These are phyloP conservation scores for Zootermopsis nevadensis DNA, from an alignment of 2,888 invertebrate species.

Conservation along the genomic window DNA sequence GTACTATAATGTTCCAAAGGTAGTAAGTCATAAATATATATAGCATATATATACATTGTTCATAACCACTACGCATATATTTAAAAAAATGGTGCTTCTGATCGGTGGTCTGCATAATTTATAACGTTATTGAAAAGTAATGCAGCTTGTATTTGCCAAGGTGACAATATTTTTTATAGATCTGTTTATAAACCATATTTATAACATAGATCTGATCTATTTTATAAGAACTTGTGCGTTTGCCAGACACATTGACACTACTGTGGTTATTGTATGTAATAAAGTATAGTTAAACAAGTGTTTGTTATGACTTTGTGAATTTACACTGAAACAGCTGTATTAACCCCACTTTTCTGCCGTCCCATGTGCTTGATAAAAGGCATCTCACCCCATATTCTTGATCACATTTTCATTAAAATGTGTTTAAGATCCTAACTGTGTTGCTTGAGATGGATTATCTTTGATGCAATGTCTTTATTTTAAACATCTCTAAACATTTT, in stretches of 20 bases:
- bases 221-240: neutral
- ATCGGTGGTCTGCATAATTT: neutral
- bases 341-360: too few relatives aligned
- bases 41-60: neutral
- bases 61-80: neutral
- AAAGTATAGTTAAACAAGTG: neutral
- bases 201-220: neutral
- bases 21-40: neutral
- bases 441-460: too few relatives aligned
- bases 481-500: too few relatives aligned
- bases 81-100: neutral
- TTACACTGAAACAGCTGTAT: too few relatives aligned
- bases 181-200: slow-evolving; percentile 1
- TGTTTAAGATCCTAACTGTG: too few relatives aligned
- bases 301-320: too few relatives aligned
- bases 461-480: too few relatives aligned
- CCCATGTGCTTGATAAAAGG: too few relatives aligned
- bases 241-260: neutral
- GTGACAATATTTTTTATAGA: slow-evolving; percentile 6
- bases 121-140: neutral
- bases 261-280: neutral
- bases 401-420: too few relatives aligned
- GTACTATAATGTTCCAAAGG: neutral
- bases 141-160: slow-evolving; percentile 3
- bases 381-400: too few relatives aligned